phyloP scores from a whole-genome alignment of 2,888 invertebrate genomes.

The Nesidiocoris tenuis region DNA sequence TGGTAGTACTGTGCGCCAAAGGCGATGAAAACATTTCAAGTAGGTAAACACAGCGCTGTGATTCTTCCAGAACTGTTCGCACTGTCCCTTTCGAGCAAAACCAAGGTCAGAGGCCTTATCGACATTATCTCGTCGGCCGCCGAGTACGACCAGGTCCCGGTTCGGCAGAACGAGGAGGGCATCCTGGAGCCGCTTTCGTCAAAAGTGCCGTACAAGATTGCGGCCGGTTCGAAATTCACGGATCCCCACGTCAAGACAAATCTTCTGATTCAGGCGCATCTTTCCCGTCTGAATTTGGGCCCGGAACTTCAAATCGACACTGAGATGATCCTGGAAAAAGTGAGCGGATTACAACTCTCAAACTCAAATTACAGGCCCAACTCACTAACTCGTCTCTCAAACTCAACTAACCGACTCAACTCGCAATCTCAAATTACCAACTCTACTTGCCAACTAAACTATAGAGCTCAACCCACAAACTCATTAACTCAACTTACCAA shows the following conservation, averaged over 20 bases:
- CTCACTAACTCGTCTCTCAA: no score
- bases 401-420: no score
- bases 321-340: constrained; percentile 80
- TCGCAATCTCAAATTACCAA: no score
- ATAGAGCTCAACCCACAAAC: no score
- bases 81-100: constrained; percentile 92
- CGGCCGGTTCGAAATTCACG: constrained; percentile 68
- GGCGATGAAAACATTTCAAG: no score
- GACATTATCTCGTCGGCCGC: constrained; percentile 98
- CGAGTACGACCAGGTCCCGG: constrained; percentile 92
- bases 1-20: no score
- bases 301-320: constrained; percentile 97
- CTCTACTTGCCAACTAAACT: no score
- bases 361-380: no score
- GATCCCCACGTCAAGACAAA: constrained; percentile 98
- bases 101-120: constrained; percentile 92
- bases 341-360: no score
- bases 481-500: no score
- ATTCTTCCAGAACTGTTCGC: constrained; percentile 91
- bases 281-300: constrained; percentile 89
- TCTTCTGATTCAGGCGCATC: constrained; percentile 90
- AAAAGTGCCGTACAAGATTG: constrained; percentile 65
- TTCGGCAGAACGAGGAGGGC: constrained; percentile 92
- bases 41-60: no score
- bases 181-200: constrained; percentile 68